These are phyloP conservation scores for Micromussa lordhowensis DNA, from an alignment of 92 coral and sea anemone genomes.

Conservation along the genomic window DNA sequence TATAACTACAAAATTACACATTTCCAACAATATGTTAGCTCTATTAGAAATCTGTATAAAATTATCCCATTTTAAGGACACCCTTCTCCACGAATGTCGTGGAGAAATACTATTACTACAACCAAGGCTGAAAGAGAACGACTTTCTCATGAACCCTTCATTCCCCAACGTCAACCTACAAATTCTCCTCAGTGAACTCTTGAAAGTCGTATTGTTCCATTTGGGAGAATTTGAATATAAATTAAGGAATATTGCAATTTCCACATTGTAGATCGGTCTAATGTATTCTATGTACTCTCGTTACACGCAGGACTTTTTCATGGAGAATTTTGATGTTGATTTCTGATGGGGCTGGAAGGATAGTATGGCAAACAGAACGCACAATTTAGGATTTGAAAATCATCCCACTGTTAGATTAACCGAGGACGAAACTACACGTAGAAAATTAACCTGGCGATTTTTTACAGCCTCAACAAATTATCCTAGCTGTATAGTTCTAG, in stretches of 20 bases:
- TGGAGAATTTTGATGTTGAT: background rate
- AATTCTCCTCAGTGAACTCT: background rate
- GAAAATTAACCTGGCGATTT: background rate
- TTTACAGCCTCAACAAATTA: background rate
- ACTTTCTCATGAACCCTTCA: background rate
- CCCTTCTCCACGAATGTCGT: background rate
- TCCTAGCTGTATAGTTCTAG: background rate
- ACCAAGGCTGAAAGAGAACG: background rate
- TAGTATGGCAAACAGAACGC: background rate
- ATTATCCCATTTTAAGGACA: background rate
- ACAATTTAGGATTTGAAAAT: background rate
- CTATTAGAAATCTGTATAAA: slow-evolving; percentile 4
- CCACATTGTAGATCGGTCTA: background rate
- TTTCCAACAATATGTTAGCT: slow-evolving; percentile 2
- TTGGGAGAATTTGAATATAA: slow-evolving; percentile 8
- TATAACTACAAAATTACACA: slow-evolving; percentile 26
- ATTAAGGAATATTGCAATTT: background rate
- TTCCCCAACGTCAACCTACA: background rate
- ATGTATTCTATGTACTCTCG: background rate
- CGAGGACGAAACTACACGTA: background rate
- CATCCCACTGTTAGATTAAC: background rate
- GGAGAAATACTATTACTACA: background rate
- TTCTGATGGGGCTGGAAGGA: background rate
- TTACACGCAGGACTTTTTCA: background rate
- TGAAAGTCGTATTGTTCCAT: background rate